phyloP scores from a whole-genome alignment of 2,113 vertebrate genomes.

The Podarcis cretensis region DNA sequence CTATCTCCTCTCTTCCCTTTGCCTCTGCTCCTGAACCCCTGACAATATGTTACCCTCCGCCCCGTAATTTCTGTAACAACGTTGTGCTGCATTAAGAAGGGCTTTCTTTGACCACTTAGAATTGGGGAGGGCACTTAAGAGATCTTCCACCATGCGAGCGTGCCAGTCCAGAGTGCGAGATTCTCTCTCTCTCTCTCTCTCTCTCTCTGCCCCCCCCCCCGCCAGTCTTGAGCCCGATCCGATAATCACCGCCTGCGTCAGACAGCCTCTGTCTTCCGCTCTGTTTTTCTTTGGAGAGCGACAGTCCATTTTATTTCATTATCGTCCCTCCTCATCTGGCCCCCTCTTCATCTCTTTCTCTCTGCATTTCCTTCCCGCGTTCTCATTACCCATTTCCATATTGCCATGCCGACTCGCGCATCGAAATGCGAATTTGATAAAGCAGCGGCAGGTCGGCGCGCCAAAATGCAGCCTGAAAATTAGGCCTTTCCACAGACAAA shows the following conservation, averaged over 20 bases:
- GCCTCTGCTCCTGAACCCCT: no score
- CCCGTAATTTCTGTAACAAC: no score
- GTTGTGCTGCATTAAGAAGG: no score
- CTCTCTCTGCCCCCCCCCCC: no score
- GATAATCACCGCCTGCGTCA: background rate
- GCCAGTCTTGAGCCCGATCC: background rate
- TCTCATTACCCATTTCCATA: conserved; percentile 72
- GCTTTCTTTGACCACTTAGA: no score
- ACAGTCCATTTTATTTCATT: conserved; percentile 67
- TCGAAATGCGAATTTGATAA: conserved; percentile 68
- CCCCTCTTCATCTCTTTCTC: conserved; percentile 67
- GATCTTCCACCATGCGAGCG: no score
- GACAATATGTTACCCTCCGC: no score
- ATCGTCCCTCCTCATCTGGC: conserved; percentile 56
- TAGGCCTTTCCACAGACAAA: conserved; percentile 55
- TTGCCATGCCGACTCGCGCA: conserved; percentile 53
- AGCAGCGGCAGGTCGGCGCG: conserved; percentile 32
- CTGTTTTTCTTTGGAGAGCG: conserved; percentile 56
- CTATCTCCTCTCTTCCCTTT: no score
- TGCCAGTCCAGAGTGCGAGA: no score
- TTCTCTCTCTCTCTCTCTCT: no score
- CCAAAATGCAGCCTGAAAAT: conserved; percentile 61
- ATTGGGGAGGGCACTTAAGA: no score
- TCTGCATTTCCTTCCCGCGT: conserved; percentile 32
- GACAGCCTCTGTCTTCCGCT: background rate